Base-by-base conservation (phyloP, 2,888 invertebrate genomes). In the Chaetogeoica ovagalla region DNA sequence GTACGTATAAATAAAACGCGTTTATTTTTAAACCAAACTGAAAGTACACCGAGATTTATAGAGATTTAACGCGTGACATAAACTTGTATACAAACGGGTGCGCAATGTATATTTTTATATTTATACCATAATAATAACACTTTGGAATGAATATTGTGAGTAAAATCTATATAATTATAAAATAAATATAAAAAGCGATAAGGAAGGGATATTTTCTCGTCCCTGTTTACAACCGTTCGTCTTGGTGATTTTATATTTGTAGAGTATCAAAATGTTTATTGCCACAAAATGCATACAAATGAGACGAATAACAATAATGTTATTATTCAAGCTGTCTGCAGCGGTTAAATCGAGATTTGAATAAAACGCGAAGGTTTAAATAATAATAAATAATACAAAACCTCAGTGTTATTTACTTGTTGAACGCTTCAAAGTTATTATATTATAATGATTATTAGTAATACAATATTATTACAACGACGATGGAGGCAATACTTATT, bases 281-380 rank as follows among this genome's bases (percentile, higher is more conserved):
- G n/a, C 21, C 43, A 21, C 17, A 11, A 66, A 66, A 66, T 21
- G 21, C 43, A 68, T 68, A 68, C 48, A 48, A 68, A 68, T 23
- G 23, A 48, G 21, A 2, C 23, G 23, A 17, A 60, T 71, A 43
- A 43, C 6, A 17, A 60, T 71, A n/a, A n/a, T n/a, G n/a, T n/a
- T n/a, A 39, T 55, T 55, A 15, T 37, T 43, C 0, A 15, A 48
- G 13, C 13, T 13, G 9, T 43, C 7, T 9, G 43, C 43, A 6
- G 43, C 43, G 11, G 13, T 48, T n/a, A n/a, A n/a, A n/a, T n/a
- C 11, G 15, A 48, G 48, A 48, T 48, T 48, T 48, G 11, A 43
- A 43, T 43, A 43, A 43, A 43, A 43, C 11, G 11, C 43, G 43
- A 43, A 43, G 11, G 43, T 48, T 13, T 3, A 1, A 43, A 43